These are phyloP conservation scores for Grus americana DNA, from an alignment of 2,113 vertebrate species.

Conservation along the genomic window DNA sequence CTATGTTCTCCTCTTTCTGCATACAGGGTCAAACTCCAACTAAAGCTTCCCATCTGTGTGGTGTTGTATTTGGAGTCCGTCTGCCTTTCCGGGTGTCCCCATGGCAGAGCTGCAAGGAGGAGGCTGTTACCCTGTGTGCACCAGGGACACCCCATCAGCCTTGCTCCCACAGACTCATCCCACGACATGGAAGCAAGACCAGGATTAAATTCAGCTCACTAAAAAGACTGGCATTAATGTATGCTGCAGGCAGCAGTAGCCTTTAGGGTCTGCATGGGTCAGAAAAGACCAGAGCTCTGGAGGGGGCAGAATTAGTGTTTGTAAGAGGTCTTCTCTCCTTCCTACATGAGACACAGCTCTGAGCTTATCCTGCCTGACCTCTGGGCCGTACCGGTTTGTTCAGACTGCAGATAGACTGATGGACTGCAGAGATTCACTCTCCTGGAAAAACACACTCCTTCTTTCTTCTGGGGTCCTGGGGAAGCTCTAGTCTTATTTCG, in stretches of 20 bases:
- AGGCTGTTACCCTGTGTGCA: too few relatives aligned
- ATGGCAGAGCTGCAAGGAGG: background rate
- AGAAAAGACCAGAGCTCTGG: background rate
- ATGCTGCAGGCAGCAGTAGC: background rate
- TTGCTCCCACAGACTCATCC: background rate
- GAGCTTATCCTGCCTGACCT: background rate
- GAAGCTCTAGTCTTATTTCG: background rate
- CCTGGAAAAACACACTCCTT: background rate
- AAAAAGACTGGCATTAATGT: rapidly evolving
- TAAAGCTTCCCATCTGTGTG: background rate
- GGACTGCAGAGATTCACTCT: background rate
- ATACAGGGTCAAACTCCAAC: background rate
- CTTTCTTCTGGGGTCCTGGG: conserved; percentile 8
- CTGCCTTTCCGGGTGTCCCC: background rate
- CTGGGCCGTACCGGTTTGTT: rapidly evolving
- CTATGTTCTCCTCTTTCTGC: background rate
- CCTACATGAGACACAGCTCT: rapidly evolving
- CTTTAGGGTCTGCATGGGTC: background rate
- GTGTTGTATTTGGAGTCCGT: background rate
- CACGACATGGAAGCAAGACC: background rate
- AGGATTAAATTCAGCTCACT: background rate
- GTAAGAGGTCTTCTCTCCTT: background rate
- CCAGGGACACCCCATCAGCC: background rate
- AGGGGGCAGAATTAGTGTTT: background rate
- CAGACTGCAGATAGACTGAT: background rate